These are phyloP conservation scores for Nothobranchius furzeri DNA, from an alignment of 2,113 vertebrate genomes.

Conservation along the genomic window DNA sequence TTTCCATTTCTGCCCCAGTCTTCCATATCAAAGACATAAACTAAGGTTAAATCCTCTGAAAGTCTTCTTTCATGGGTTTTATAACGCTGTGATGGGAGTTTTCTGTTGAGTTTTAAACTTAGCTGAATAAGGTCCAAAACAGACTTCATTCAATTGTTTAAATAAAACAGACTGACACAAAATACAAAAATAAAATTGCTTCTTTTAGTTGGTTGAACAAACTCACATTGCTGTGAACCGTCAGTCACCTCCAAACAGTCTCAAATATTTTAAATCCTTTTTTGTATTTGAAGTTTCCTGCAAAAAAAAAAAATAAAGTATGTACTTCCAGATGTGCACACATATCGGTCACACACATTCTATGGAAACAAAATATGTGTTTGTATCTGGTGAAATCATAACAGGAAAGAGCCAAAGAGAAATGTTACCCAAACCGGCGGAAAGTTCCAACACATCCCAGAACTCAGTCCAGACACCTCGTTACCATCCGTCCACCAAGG, in stretches of 20 bases:
- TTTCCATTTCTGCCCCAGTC: conserved; percentile 69
- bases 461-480: conserved; percentile 50
- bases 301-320: conserved; percentile 28
- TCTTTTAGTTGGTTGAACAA: too few species aligned
- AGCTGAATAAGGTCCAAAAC: conserved; percentile 12
- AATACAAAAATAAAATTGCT: too few species aligned
- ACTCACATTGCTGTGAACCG: too few species aligned
- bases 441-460: conserved; percentile 39
- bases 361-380: conserved; percentile 44
- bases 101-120: conserved; percentile 33
- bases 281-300: conserved; percentile 19
- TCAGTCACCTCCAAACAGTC: conserved; percentile 3
- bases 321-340: conserved; percentile 68
- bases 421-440: conserved; percentile 14
- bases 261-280: conserved; percentile 6
- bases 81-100: conserved; percentile 46
- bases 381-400: conserved; percentile 63
- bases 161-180: too few species aligned
- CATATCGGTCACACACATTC: conserved; percentile 38
- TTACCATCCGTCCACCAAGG: conserved; percentile 39
- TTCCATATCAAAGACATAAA: conserved; percentile 40
- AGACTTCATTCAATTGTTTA: conserved; percentile 7
- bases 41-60: conserved; percentile 57
- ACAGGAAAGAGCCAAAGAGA: conserved; percentile 51
- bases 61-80: conserved; percentile 37